A percentile compares a stretch with the other conserved stretches of the same genome.
Conservation (phyloP, 1,140 invertebrate species). For the Heterodera schachtii region DNA sequence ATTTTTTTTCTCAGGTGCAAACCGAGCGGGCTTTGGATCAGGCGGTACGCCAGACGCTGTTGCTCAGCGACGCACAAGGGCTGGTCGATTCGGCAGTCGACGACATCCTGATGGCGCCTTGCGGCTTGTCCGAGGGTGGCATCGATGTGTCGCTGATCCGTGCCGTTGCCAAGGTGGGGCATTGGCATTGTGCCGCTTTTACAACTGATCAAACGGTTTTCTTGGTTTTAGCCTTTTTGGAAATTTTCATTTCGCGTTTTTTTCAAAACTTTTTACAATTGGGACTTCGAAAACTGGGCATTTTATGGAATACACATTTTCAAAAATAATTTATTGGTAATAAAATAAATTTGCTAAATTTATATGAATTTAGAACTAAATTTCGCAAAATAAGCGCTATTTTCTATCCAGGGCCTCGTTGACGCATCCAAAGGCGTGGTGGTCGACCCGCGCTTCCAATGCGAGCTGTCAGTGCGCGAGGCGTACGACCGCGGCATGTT, state of each 20-base stretch:
- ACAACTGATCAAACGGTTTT: too few species aligned
- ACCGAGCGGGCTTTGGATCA: slow-evolving; percentile 22
- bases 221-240: too few species aligned
- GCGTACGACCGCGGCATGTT: slow-evolving; percentile 82
- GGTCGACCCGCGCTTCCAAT: slow-evolving; percentile 76
- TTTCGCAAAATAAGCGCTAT: neutral
- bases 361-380: too few species aligned
- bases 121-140: slow-evolving; percentile 77
- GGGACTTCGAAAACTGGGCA: too few species aligned
- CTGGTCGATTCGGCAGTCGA: slow-evolving; percentile 73
- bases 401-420: slow-evolving; percentile 71
- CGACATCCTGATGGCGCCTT: slow-evolving; percentile 79
- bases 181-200: too few species aligned
- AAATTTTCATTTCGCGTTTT: too few species aligned
- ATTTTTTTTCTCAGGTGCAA: slow-evolving; percentile 12
- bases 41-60: slow-evolving; percentile 51
- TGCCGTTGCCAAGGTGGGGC: slow-evolving; percentile 74
- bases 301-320: too few species aligned
- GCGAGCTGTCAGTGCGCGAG: slow-evolving; percentile 79
- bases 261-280: too few species aligned
- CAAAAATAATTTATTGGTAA: too few species aligned
- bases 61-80: slow-evolving; percentile 70
- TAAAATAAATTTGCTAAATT: neutral
- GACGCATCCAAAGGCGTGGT: slow-evolving; percentile 84
- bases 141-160: slow-evolving; percentile 81